These are phyloP conservation scores for Menidia beryllina DNA, from an alignment of 2,113 vertebrate genomes.

Conservation along the genomic window DNA sequence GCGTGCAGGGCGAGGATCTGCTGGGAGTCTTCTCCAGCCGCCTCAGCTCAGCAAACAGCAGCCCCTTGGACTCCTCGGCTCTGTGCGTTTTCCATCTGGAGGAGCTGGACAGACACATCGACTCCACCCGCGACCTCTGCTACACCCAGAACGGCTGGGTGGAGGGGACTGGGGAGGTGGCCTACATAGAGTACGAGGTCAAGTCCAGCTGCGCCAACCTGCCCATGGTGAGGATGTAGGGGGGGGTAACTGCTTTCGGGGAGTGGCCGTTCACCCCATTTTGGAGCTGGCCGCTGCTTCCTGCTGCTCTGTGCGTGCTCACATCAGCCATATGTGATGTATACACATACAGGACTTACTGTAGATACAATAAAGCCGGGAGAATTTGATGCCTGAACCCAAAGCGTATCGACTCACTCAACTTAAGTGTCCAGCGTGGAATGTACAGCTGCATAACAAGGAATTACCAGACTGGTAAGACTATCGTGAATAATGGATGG, in stretches of 20 bases:
- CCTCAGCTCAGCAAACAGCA: conserved; percentile 80
- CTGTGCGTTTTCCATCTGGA: conserved; percentile 91
- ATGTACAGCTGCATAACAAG: conserved; percentile 30
- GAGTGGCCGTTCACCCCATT: neutral
- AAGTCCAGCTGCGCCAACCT: conserved; percentile 94
- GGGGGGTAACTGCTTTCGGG: neutral
- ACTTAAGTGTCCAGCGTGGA: conserved; percentile 30
- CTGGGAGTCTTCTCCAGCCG: conserved; percentile 91
- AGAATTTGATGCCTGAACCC: conserved; percentile 23
- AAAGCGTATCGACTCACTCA: conserved; percentile 12
- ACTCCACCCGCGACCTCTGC: conserved; percentile 91
- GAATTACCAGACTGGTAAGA: conserved; percentile 18
- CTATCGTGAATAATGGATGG: conserved; percentile 27
- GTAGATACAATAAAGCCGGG: conserved; percentile 19
- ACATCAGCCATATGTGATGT: neutral
- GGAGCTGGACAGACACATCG: conserved; percentile 88
- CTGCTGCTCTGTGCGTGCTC: conserved; percentile 8
- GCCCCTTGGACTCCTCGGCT: conserved; percentile 84
- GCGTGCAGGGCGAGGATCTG: conserved; percentile 81
- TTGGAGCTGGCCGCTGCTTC: neutral
- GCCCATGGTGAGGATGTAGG: conserved; percentile 83
- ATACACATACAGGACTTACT: neutral
- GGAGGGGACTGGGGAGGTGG: conserved; percentile 82
- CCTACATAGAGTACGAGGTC: conserved; percentile 97
- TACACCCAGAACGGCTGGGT: conserved; percentile 89